Evolutionary conservation across 1,140 invertebrate species (phyloP), one percentile per base, ranked within the genome.

Genomic region (Lordiphosa collinella): DNA sequence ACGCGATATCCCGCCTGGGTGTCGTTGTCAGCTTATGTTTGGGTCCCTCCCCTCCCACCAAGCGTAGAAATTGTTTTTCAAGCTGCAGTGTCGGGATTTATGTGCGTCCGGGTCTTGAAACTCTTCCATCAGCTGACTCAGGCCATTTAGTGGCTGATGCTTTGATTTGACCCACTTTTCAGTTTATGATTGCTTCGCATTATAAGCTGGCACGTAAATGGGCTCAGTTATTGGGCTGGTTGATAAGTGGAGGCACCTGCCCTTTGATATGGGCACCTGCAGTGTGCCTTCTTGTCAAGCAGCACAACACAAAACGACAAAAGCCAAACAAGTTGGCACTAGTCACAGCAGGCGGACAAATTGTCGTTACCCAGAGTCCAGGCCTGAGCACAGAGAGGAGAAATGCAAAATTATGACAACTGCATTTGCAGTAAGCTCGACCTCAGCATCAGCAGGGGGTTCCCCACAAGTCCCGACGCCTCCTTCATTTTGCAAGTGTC

Each of bases 371-470:
- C 37, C 40, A 56, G 64, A 38, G 62, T 22, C 54, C 41, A 36
- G 34, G 43, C 16, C 13, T 3, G 14, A 14, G 32, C 5, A 25
- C 6, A 32, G 9, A 32, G 41, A 22, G 13, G 71, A 35, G 65
- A 80, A 82, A 80, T 80, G 76, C 76, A 80, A 82, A 80, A 82
- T 80, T 80, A 80, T 80, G 76, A 80, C 76, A 80, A 80, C 76
- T 80, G 76, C 76, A 80, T 82, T 80, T 80, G 76, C 76, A 71
- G 78, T 63, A 63, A 80, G 71, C 76, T 53, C 29, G 38, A 46
- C 32, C 46, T 29, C 43, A 54, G 46, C 43, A 38, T 49, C 35
- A 13, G 38, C 50, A 43, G 11, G 25, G 31, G 51, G 12, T 31
- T 13, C 49, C 14, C 12, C 64, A 32, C 32, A 57, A 56, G 47